phyloP scores from a whole-genome alignment of 1,140 invertebrate species.

The Heliconius nattereri region DNA sequence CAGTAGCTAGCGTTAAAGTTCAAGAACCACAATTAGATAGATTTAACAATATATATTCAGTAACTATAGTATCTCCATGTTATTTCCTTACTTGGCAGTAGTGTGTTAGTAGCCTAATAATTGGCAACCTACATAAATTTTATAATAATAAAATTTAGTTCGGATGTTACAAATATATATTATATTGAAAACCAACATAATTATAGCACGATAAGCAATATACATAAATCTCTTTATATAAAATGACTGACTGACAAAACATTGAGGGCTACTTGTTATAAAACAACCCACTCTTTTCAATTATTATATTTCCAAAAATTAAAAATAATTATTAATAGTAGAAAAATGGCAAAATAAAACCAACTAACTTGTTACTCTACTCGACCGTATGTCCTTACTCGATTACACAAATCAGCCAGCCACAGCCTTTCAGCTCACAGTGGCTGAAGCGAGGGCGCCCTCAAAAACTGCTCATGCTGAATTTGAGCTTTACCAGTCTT shows the following conservation, averaged over 20 bases:
- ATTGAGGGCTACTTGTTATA: no score
- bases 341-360: background rate
- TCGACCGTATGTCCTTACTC: slow-evolving; percentile 13
- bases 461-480: slow-evolving; percentile 16
- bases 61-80: background rate
- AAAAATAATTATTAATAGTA: background rate
- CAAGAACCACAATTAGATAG: background rate
- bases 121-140: background rate
- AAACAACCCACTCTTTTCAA: no score
- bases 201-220: no score
- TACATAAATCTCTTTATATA: background rate
- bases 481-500: slow-evolving; percentile 22
- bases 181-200: no score
- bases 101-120: background rate
- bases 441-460: background rate
- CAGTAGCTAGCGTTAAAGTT: background rate
- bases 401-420: slow-evolving; percentile 23
- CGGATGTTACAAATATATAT: no score
- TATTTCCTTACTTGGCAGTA: background rate
- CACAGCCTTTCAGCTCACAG: slow-evolving; percentile 13
- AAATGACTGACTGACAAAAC: no score
- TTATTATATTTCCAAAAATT: no score
- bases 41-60: background rate
- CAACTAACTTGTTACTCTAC: slow-evolving; percentile 16
- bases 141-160: no score